Evolutionary conservation across 2,797 vertebrate genomes (phyloP), one percentile per base, ranked within the genome.

Genomic region (Gallinago stenura): DNA sequence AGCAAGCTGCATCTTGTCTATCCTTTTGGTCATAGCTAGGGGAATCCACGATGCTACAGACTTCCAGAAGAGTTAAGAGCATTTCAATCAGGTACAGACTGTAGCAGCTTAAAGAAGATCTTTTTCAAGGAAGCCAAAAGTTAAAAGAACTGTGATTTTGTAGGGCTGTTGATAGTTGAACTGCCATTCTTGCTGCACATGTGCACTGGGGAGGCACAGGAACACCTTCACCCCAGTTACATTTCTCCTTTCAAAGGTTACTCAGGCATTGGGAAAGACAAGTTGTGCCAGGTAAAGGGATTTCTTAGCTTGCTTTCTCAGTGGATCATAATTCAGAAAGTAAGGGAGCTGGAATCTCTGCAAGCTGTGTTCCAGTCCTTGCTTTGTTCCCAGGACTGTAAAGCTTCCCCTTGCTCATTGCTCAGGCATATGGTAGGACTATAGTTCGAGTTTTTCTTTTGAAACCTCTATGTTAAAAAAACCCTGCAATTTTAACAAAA

Each of bases 231-330:
- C 7, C 12, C 14, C 10, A 15, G 15, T 66, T 85, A 10, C 11
- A 26, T 15, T 66, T 69, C 25, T 86, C 72, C 66, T 83, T 88
- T 76, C 70, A 82, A 35, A 51, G 15, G n/a, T 35, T 45, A 1
- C 25, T 79, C 20, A 62, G 51, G 81, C 51, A 48, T 30, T 70
- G 62, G 15, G 48, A 94, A 83, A 66, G 54, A 51, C 25, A 77
- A 56, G 6, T 16, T 87, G 28, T 62, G 46, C 81, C 26, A 76
- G 9, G 18, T 54, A 45, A 61, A 87, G 57, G 26, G 51, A 48
- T 86, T 90, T 88, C 56, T 85, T 90, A 46, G 35, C 54, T 83
- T 78, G 5, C n/a, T 94, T 75, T 89, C 43, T 95, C 37, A 48
- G 31, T 69, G 60, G 30, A 39, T 89, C 30, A 4, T 68, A 48